phyloP scores from a whole-genome alignment of 2,888 invertebrate genomes.

The Thereva unica region DNA sequence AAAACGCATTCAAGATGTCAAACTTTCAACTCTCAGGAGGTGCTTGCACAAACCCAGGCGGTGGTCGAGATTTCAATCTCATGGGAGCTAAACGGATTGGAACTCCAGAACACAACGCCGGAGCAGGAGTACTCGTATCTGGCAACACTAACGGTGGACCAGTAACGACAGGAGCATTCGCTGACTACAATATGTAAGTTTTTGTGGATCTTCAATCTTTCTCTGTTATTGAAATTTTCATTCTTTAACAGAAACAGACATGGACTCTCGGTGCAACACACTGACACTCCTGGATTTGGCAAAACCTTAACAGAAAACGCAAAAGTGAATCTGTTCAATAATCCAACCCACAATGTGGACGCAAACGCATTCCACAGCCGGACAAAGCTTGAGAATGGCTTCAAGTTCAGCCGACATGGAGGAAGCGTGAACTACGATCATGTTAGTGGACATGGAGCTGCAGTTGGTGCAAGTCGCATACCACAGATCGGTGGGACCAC shows the following conservation, averaged over 20 bases:
- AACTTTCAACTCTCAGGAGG: slow-evolving; percentile 30
- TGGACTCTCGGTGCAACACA: slow-evolving; percentile 47
- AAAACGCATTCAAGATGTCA: no score
- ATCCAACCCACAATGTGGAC: slow-evolving; percentile 43
- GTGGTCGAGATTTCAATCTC: slow-evolving; percentile 18
- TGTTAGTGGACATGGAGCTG: slow-evolving; percentile 47
- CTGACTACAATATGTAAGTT: slow-evolving; percentile 31
- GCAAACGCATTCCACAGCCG: slow-evolving; percentile 48
- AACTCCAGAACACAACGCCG: slow-evolving; percentile 24
- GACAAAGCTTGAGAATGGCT: slow-evolving; percentile 45
- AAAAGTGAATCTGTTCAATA: slow-evolving; percentile 47
- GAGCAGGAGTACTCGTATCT: slow-evolving; percentile 18
- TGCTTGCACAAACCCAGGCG: slow-evolving; percentile 21
- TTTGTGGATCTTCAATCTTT: not conserved
- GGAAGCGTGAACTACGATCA: slow-evolving; percentile 47
- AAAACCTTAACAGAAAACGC: slow-evolving; percentile 44
- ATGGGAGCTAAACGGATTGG: slow-evolving; percentile 16
- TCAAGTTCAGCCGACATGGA: slow-evolving; percentile 48
- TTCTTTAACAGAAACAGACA: slow-evolving; percentile 47
- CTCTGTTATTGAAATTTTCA: not conserved
- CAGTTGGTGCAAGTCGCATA: slow-evolving; percentile 46
- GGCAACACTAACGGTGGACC: slow-evolving; percentile 24
- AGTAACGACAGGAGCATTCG: slow-evolving; percentile 26
- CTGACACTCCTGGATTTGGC: slow-evolving; percentile 45
- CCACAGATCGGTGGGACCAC: slow-evolving; percentile 49